Percentiles rank a stretch among this genome's conserved stretches.
phyloP scores from a whole-genome alignment of 2,797 vertebrate genomes.

The Leptoclinus maculatus region DNA sequence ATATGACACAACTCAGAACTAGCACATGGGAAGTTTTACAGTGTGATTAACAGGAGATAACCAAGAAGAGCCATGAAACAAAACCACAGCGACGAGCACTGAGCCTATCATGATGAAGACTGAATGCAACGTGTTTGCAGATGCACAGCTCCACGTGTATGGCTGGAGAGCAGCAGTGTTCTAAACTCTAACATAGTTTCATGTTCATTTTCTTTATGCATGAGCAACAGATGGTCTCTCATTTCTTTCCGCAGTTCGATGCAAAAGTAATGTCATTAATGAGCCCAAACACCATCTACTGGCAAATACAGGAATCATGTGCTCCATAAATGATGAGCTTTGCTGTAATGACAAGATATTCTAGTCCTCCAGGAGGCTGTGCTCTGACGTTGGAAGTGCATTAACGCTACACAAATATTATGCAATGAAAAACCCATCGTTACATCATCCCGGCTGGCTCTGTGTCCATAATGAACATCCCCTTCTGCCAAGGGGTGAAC shows the following conservation, averaged over 20 bases:
- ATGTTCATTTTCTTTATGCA: conserved; percentile 25
- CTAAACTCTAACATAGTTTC: conserved; percentile 1
- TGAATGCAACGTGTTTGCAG: background rate
- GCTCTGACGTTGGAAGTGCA: conserved; percentile 9
- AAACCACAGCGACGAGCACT: background rate
- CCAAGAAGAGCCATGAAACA: background rate
- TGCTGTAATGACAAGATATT: conserved; percentile 4
- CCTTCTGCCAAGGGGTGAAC: background rate
- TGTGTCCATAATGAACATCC: background rate
- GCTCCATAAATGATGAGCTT: conserved; percentile 7
- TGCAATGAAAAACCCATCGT: background rate
- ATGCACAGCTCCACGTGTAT: background rate
- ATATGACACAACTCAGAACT: background rate
- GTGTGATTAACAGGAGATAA: conserved; percentile 2
- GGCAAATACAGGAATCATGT: conserved; percentile 1
- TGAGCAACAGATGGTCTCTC: conserved; percentile 39
- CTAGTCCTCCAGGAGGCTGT: background rate
- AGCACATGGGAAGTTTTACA: background rate
- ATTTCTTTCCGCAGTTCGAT: conserved; percentile 33
- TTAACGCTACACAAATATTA: conserved; percentile 19
- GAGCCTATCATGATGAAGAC: background rate
- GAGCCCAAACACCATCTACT: conserved; percentile 26
- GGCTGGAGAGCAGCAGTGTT: background rate
- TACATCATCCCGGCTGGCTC: conserved; percentile 27
- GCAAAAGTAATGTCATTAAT: conserved; percentile 31